These are phyloP conservation scores for Macrotrachela quadricornifera DNA, from an alignment of 1,140 invertebrate species.

Conservation along the genomic window DNA sequence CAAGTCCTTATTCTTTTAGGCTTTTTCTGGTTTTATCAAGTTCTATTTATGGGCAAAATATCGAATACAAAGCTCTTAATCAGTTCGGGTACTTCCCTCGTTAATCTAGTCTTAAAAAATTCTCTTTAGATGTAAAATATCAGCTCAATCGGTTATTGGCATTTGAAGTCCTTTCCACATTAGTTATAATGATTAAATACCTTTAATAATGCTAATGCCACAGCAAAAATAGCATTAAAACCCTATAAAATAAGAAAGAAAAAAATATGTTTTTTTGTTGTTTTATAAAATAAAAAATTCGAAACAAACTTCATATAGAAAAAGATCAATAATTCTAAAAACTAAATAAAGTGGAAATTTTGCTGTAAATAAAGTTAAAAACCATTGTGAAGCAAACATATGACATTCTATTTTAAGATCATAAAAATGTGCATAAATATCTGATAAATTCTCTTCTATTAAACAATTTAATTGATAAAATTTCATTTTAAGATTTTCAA, in stretches of 20 bases:
- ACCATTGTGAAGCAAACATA: slow-evolving; percentile 99
- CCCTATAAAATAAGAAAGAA: not conserved
- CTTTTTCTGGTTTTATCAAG: no score
- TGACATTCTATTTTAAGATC: slow-evolving; percentile 80
- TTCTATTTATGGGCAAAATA: no score
- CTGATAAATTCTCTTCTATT: slow-evolving; percentile 74
- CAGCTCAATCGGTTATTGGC: no score
- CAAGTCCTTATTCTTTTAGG: no score
- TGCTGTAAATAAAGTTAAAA: slow-evolving; percentile 89
- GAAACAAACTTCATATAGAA: slow-evolving; percentile 39
- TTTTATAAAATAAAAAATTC: no score
- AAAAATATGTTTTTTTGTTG: no score
- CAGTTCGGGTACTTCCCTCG: no score
- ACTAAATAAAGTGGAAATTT: slow-evolving; percentile 91
- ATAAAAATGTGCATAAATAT: slow-evolving; percentile 68
- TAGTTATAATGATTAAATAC: no score
- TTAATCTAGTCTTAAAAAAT: no score
- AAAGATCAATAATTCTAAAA: slow-evolving; percentile 87
- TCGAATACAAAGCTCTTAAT: no score
- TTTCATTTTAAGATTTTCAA: slow-evolving; percentile 76
- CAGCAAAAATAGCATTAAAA: slow-evolving; percentile 59
- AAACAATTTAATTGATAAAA: slow-evolving; percentile 87
- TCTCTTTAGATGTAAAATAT: no score
- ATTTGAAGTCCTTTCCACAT: no score
- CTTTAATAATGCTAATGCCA: slow-evolving; percentile 71